Evolutionary conservation across 2,113 vertebrate genomes (phyloP), one percentile per base, ranked within the genome.

Genomic region (Cinclus mexicanus): DNA sequence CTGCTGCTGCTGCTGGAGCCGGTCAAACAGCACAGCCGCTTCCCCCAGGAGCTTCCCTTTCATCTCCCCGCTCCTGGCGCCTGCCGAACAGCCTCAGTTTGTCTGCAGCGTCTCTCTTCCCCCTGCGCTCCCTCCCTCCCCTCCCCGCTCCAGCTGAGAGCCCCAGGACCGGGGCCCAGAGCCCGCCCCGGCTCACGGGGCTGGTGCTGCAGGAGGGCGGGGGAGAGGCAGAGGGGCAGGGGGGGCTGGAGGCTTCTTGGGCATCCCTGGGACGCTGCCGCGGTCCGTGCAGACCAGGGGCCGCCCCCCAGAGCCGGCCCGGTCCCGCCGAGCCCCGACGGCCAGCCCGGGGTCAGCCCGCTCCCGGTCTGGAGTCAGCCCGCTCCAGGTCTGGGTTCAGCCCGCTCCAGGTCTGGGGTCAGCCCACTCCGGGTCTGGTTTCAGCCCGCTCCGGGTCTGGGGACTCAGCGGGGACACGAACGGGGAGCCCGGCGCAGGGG

Each of bases 11-110:
- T 96, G 96, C 97, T 98, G 98, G 98, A 98, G 98, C 98, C 98
- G 98, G 98, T 98, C 97, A 98, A 98, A 98, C 98, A 97, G 97
- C 98, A 97, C 98, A 98, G 98, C 98, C 98, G 82, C 98, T 98
- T 98, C 97, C 98, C 98, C 98, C 96, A 98, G 98, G 98, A 98
- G 98, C 97, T 98, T 96, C 96, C 96, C 98, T 98, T 98, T 98
- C 98, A 98, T 98, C 98, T 98, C 97, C 94, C 98, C 98, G 98
- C 98, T 98, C 96, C 98, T 98, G 98, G 98, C 98, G 98, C 98
- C 98, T 98, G 97, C 97, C 81, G 95, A 96, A 98, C 98, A 98
- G 97, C 97, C 98, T 98, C 94, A 97, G 98, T 98, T 97, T 96
- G 98, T 98, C 98, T 98, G 97, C 97, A 80, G 89, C 94, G 87